Evolutionary conservation across 2,113 vertebrate genomes (phyloP).

Genomic region (Neoarius graeffei): DNA sequence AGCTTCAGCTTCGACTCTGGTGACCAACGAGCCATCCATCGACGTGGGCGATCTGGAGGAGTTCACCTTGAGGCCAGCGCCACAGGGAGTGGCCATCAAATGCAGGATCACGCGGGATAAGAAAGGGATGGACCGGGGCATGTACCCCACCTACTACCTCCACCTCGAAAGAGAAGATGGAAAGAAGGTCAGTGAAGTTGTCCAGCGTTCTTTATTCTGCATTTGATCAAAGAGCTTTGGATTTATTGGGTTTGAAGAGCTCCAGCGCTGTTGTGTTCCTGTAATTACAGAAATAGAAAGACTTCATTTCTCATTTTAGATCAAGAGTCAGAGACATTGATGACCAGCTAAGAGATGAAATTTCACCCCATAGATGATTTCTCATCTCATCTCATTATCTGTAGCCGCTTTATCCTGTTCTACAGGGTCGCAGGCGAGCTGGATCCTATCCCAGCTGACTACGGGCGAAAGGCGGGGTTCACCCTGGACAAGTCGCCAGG

Average conservation of each 20-base stretch:
- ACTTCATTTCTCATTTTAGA: conserved; percentile 12
- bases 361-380: background rate
- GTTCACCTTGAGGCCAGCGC: conserved; percentile 89
- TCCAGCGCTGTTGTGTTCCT: background rate
- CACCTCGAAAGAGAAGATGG: conserved; percentile 97
- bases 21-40: conserved; percentile 80
- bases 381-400: no score
- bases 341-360: conserved; percentile 1
- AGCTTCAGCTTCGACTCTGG: conserved; percentile 88
- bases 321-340: conserved; percentile 10
- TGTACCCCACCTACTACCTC: conserved; percentile 99
- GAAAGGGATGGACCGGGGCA: conserved; percentile 98
- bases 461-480: no score
- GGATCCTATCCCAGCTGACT: no score
- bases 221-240: background rate
- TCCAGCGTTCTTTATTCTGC: background rate
- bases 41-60: conserved; percentile 94
- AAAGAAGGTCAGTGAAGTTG: conserved; percentile 85
- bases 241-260: background rate
- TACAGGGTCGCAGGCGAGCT: no score
- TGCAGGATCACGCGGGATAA: conserved; percentile 98
- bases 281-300: conserved; percentile 2
- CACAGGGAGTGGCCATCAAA: conserved; percentile 91
- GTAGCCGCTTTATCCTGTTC: no score
- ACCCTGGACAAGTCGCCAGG: no score